phyloP scores from a whole-genome alignment of 2,113 vertebrate species.

The Macaca nemestrina region DNA sequence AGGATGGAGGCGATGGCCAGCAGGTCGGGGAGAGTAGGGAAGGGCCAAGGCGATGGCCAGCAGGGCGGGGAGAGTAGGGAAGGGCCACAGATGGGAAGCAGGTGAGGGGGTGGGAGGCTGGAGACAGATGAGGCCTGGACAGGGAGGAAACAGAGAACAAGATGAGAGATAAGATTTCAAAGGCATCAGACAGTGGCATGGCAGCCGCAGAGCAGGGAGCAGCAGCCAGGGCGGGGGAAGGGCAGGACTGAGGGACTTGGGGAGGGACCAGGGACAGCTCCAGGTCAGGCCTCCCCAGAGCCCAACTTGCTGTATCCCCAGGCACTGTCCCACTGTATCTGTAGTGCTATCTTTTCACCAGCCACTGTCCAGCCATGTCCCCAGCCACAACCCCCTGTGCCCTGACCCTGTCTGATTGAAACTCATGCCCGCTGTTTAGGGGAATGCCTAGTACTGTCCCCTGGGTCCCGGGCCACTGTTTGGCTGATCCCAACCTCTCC shows the following conservation, averaged over 20 bases:
- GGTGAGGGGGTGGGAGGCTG: slow-evolving; percentile 11
- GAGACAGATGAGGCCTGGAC: slow-evolving; percentile 79
- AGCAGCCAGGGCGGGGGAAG: neutral
- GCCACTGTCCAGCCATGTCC: neutral
- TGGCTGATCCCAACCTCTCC: neutral
- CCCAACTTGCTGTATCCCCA: neutral
- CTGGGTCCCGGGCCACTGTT: neutral
- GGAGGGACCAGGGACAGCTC: slow-evolving; percentile 7
- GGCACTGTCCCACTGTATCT: neutral
- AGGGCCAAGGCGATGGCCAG: slow-evolving; percentile 61
- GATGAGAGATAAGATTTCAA: slow-evolving; percentile 87
- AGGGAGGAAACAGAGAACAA: slow-evolving; percentile 83
- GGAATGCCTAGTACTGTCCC: neutral
- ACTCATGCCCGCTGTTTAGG: neutral
- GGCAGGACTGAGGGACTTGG: too few species aligned
- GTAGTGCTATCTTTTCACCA: neutral
- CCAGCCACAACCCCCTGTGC: neutral
- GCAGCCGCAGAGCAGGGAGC: neutral
- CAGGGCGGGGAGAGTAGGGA: slow-evolving; percentile 62
- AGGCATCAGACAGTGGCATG: slow-evolving; percentile 80
- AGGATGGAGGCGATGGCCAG: slow-evolving; percentile 72
- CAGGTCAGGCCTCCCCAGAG: neutral
- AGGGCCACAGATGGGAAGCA: slow-evolving; percentile 25
- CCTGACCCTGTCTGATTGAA: neutral
- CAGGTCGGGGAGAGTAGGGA: slow-evolving; percentile 62